A percentile compares a stretch with the other conserved stretches of the same genome.
phyloP scores from a whole-genome alignment of 2,888 invertebrate genomes.

The Conchocele bisecta region DNA sequence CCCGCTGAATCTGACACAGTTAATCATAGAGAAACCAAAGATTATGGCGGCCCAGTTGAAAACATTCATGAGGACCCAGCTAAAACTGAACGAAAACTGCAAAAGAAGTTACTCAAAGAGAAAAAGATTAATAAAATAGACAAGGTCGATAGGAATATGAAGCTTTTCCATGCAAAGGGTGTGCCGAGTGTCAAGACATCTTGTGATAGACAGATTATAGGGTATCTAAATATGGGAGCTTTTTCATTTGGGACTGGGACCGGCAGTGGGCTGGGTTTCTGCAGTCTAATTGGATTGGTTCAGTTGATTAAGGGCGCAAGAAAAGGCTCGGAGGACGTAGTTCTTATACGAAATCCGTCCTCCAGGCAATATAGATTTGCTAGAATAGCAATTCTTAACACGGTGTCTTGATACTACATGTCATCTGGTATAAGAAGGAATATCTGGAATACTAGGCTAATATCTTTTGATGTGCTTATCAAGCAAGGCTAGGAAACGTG shows the following conservation, averaged over 20 bases:
- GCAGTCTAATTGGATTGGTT: slow-evolving; percentile 85
- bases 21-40: slow-evolving; percentile 44
- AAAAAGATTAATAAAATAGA: slow-evolving; percentile 41
- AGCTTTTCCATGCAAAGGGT: slow-evolving; percentile 17
- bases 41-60: slow-evolving; percentile 85
- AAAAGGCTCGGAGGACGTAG: slow-evolving; percentile 19
- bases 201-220: slow-evolving; percentile 85
- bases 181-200: slow-evolving; percentile 18
- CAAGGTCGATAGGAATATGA: slow-evolving; percentile 25
- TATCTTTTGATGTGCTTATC: no score
- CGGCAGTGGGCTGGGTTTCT: slow-evolving; percentile 89
- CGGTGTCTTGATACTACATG: no score
- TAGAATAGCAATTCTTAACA: background rate
- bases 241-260: slow-evolving; percentile 89
- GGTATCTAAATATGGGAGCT: slow-evolving; percentile 88
- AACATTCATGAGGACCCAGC: slow-evolving; percentile 80
- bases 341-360: slow-evolving; percentile 63
- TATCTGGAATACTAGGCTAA: no score
- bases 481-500: no score
- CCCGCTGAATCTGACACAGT: slow-evolving; percentile 84
- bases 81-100: slow-evolving; percentile 33
- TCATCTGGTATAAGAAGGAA: no score
- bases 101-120: slow-evolving; percentile 32
- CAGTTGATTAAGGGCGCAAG: slow-evolving; percentile 35
- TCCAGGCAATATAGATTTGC: slow-evolving; percentile 74